These are phyloP conservation scores for Parotia lawesii DNA, from an alignment of 2,113 vertebrate species.

Conservation along the genomic window DNA sequence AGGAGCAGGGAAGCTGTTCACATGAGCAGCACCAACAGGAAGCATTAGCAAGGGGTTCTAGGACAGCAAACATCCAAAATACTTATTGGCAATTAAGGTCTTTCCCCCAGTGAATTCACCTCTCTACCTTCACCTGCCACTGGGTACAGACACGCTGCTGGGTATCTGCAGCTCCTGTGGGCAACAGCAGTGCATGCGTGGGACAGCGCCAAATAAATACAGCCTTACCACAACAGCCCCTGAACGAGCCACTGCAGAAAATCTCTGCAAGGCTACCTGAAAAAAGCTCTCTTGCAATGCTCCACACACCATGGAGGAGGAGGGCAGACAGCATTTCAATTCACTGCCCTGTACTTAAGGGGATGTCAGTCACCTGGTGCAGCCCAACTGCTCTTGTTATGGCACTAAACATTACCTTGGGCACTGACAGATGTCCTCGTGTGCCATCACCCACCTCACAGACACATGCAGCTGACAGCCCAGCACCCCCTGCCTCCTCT, in stretches of 20 bases:
- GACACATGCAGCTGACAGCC: rapidly evolving
- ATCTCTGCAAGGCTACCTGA: background rate
- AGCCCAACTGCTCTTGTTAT: rapidly evolving
- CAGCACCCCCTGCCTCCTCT: background rate
- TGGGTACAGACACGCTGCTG: background rate
- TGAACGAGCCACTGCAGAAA: background rate
- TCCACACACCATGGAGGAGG: rapidly evolving
- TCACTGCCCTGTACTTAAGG: background rate
- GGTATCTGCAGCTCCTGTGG: rapidly evolving
- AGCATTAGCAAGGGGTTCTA: background rate
- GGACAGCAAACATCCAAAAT: background rate
- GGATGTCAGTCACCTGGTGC: background rate
- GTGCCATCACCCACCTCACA: background rate
- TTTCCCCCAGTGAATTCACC: rapidly evolving
- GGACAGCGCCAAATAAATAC: background rate
- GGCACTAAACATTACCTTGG: background rate
- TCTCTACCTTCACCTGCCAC: background rate
- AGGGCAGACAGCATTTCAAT: background rate
- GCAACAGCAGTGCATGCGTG: background rate
- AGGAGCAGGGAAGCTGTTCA: background rate
- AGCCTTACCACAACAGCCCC: background rate
- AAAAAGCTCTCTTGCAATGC: background rate
- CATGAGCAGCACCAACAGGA: background rate
- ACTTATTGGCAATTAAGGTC: background rate
- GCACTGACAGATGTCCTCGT: background rate